Evolutionary conservation across 2,888 invertebrate species (phyloP).

Genomic region (Hydropsyche betteni): DNA sequence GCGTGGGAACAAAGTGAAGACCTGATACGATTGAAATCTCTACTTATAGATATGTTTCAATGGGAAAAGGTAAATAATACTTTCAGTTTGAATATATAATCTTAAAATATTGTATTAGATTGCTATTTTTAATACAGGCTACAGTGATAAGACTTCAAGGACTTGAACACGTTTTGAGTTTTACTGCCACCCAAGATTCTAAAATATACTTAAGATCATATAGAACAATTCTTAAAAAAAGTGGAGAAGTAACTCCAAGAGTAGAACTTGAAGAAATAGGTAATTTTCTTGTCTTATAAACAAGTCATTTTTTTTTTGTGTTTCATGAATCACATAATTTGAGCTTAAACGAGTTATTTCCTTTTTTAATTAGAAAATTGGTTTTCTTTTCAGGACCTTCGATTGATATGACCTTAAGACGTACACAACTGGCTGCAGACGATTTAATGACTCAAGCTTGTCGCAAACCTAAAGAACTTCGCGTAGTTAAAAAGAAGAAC

Average conservation of each 20-base stretch:
- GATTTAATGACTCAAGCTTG: slow-evolving; percentile 87
- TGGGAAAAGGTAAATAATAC: slow-evolving; percentile 69
- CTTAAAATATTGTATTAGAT: slow-evolving; percentile 2
- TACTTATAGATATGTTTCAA: slow-evolving; percentile 93
- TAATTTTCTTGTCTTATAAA: slow-evolving; percentile 60
- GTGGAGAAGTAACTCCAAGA: slow-evolving; percentile 86
- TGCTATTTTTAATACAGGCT: slow-evolving; percentile 60
- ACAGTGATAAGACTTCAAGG: slow-evolving; percentile 89
- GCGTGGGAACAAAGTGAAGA: slow-evolving; percentile 86
- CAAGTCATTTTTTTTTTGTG: neutral
- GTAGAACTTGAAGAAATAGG: slow-evolving; percentile 93
- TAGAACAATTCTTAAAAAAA: slow-evolving; percentile 88
- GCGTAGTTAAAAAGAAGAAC: slow-evolving; percentile 91
- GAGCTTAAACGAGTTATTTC: neutral
- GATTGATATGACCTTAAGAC: slow-evolving; percentile 84
- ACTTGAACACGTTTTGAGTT: slow-evolving; percentile 90
- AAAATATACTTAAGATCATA: slow-evolving; percentile 81
- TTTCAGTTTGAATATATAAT: neutral
- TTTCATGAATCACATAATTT: too few relatives aligned
- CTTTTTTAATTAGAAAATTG: neutral
- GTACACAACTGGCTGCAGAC: slow-evolving; percentile 89
- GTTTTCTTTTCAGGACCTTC: slow-evolving; percentile 75
- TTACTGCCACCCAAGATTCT: slow-evolving; percentile 83
- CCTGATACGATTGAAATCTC: slow-evolving; percentile 82
- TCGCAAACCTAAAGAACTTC: slow-evolving; percentile 80